Conservation (phyloP, 2,797 vertebrate genomes). For the Sebastes trivittatus region DNA sequence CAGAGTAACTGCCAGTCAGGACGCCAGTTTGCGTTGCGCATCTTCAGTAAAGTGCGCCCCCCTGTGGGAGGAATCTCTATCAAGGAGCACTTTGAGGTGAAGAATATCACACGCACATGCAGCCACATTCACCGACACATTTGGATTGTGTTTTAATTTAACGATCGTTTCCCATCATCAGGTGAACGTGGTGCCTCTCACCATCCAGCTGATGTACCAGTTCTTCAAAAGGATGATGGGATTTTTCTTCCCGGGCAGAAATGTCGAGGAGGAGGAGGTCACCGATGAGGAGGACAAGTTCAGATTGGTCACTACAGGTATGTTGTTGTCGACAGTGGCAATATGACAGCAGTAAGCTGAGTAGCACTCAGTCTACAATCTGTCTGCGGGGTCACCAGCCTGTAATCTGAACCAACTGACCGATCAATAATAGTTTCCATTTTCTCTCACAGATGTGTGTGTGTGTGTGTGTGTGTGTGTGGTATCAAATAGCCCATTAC, state of each 20-base stretch:
- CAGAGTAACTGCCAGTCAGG: constrained; percentile 93
- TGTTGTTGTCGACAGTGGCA: constrained; percentile 10
- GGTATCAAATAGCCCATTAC: constrained; percentile 55
- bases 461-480: constrained; percentile 17
- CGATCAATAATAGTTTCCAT: constrained; percentile 62
- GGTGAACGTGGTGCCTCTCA: constrained; percentile 98
- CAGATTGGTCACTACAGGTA: constrained; percentile 96
- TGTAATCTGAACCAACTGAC: constrained; percentile 27
- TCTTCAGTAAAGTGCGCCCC: constrained; percentile 98
- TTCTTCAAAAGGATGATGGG: constrained; percentile 99
- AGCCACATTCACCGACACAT: background rate
- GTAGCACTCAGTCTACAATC: background rate
- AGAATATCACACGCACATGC: no score
- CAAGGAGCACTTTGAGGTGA: constrained; percentile 98
- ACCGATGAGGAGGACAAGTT: constrained; percentile 98
- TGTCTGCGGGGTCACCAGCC: constrained; percentile 3
- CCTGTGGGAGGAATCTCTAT: constrained; percentile 98
- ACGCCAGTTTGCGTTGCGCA: constrained; percentile 94
- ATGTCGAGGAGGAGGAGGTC: constrained; percentile 96
- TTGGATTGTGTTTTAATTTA: background rate
- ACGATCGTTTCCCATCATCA: constrained; percentile 47
- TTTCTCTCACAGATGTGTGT: constrained; percentile 19
- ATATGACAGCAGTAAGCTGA: constrained; percentile 4
- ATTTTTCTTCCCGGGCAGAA: constrained; percentile 97
- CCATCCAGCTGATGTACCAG: constrained; percentile 98